A percentile compares a stretch with the other conserved stretches of the same genome.
Conservation (phyloP, 2,888 invertebrate genomes). For the Hoplodrina ambigua region DNA sequence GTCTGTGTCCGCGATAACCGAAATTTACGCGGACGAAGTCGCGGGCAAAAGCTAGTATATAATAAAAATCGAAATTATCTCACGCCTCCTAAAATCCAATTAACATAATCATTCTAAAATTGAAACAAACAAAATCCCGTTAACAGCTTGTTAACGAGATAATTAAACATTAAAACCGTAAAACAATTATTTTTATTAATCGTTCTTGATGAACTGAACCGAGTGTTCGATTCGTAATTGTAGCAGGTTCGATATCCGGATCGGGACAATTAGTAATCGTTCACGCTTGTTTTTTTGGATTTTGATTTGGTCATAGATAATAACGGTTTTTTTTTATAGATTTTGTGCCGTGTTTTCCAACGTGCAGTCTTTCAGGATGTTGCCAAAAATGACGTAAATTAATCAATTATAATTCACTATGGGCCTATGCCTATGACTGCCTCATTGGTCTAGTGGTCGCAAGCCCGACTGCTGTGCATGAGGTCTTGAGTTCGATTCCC, state of each 20-base stretch:
- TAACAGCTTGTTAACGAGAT: slow-evolving; percentile 29
- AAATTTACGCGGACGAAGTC: too few relatives aligned
- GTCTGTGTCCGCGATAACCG: too few relatives aligned
- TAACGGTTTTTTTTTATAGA: not conserved
- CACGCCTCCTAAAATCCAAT: too few relatives aligned
- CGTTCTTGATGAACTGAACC: slow-evolving; percentile 50
- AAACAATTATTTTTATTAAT: slow-evolving; percentile 43
- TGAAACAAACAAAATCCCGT: slow-evolving; percentile 39
- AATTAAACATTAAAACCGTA: slow-evolving; percentile 46
- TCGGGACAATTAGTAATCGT: slow-evolving; percentile 43
- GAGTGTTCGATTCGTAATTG: slow-evolving; percentile 37
- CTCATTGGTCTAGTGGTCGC: too few relatives aligned
- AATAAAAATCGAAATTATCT: too few relatives aligned
- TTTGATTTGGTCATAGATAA: slow-evolving; percentile 14
- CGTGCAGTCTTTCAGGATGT: too few relatives aligned
- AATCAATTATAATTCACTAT: too few relatives aligned
- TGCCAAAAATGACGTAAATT: too few relatives aligned
- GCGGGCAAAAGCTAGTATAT: too few relatives aligned
- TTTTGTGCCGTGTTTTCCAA: not conserved
- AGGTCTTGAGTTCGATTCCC: too few relatives aligned
- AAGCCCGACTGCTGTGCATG: too few relatives aligned
- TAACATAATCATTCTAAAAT: not conserved
- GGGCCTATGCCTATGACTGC: too few relatives aligned
- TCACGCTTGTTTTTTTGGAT: slow-evolving; percentile 35
- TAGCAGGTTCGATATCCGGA: slow-evolving; percentile 49